Percentiles rank a stretch among this genome's conserved stretches.
phyloP scores from a whole-genome alignment of 2,888 invertebrate species.

The Drosophila pullipes region DNA sequence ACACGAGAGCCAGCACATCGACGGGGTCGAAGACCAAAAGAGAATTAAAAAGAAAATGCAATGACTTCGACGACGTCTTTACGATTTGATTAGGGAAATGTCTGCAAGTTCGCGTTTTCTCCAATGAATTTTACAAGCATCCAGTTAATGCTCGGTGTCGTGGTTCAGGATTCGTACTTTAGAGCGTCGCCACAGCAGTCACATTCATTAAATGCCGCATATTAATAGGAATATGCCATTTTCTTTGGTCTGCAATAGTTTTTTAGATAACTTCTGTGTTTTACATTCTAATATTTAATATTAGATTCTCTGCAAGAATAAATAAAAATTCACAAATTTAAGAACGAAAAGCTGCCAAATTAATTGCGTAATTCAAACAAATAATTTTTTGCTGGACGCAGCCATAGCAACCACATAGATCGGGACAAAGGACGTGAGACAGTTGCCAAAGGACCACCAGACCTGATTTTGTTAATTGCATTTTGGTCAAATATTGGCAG shows the following conservation, averaged over 20 bases:
- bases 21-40: slow-evolving; percentile 35
- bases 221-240: slow-evolving; percentile 40
- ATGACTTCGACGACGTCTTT: slow-evolving; percentile 63
- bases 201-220: slow-evolving; percentile 39
- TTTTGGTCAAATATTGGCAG: slow-evolving; percentile 84
- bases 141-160: slow-evolving; percentile 2
- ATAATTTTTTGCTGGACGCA: slow-evolving; percentile 25
- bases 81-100: slow-evolving; percentile 80
- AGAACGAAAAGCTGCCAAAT: slow-evolving; percentile 50
- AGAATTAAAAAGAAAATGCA: slow-evolving; percentile 77
- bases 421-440: slow-evolving; percentile 14
- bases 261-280: background rate
- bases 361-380: slow-evolving; percentile 76
- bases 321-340: background rate
- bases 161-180: slow-evolving; percentile 2
- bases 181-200: slow-evolving; percentile 38
- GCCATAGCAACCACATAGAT: slow-evolving; percentile 31
- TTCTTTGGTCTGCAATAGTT: background rate
- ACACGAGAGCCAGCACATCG: slow-evolving; percentile 37
- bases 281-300: background rate
- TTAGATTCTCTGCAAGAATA: background rate
- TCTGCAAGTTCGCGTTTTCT: slow-evolving; percentile 58
- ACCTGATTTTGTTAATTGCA: slow-evolving; percentile 81
- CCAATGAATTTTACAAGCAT: slow-evolving; percentile 24
- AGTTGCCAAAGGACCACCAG: slow-evolving; percentile 7